Evolutionary conservation across 2,113 vertebrate species (phyloP).

Genomic region (Apus apus): DNA sequence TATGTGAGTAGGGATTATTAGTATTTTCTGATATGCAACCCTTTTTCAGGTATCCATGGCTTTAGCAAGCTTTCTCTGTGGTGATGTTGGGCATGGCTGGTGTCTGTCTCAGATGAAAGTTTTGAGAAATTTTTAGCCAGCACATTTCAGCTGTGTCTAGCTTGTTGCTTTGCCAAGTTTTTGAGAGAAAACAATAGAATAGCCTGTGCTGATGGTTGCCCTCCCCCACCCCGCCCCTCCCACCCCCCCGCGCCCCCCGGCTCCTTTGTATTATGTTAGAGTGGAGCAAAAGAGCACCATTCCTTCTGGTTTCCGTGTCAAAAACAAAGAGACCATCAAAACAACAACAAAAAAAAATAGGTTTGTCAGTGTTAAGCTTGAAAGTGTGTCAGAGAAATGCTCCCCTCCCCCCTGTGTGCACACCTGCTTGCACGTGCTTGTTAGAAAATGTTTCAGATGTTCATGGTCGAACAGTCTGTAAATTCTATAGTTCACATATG

Average conservation of each 20-base stretch:
- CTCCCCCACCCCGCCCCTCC: background rate
- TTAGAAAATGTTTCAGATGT: background rate
- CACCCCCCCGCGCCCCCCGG: background rate
- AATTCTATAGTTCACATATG: background rate
- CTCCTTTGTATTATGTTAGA: constrained; percentile 16
- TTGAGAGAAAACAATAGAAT: constrained; percentile 39
- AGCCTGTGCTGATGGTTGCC: background rate
- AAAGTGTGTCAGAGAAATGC: background rate
- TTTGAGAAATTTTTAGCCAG: constrained; percentile 49
- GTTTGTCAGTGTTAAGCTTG: background rate
- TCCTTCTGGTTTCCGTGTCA: constrained; percentile 3
- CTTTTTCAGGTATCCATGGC: background rate
- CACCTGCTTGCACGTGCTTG: background rate
- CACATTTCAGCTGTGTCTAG: constrained; percentile 31
- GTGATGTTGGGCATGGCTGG: background rate
- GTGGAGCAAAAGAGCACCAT: background rate
- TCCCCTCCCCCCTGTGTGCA: background rate
- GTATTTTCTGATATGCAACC: background rate
- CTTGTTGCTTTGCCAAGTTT: constrained; percentile 58
- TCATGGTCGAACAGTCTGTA: background rate
- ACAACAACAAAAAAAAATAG: background rate
- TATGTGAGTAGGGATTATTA: background rate
- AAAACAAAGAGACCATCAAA: background rate
- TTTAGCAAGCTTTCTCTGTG: background rate
- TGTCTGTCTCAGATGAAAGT: constrained; percentile 33